phyloP scores from a whole-genome alignment of 2,888 invertebrate genomes.

The Deroplatys truncata region DNA sequence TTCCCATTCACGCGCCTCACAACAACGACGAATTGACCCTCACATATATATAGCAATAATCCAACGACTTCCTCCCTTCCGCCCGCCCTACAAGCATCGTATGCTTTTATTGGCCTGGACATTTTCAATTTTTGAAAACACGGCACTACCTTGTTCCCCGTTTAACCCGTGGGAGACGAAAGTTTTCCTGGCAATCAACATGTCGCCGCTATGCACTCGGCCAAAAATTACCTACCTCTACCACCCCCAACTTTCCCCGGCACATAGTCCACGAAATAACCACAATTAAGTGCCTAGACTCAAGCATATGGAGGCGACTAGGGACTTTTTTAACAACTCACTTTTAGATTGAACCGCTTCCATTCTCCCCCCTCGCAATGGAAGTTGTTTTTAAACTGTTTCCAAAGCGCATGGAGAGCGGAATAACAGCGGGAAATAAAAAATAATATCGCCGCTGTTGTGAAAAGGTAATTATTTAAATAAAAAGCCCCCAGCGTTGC shows the following conservation, averaged over 20 bases:
- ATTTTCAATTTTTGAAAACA: conserved; percentile 32
- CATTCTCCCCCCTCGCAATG: not conserved
- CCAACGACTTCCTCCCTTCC: not conserved
- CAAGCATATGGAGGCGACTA: not conserved
- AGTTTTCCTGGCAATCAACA: conserved; percentile 9
- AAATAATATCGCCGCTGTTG: not conserved
- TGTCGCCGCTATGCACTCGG: not conserved
- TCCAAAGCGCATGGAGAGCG: not conserved
- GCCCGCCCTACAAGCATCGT: conserved; percentile 9
- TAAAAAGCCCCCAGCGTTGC: not conserved
- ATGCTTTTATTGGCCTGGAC: conserved; percentile 24
- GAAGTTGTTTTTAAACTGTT: not conserved
- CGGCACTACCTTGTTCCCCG: conserved; percentile 22
- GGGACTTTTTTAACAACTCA: not conserved
- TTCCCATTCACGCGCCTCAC: not conserved
- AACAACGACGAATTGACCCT: not conserved
- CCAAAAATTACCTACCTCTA: not conserved
- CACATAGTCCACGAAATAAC: not conserved
- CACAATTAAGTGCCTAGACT: conserved; percentile 1
- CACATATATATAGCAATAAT: not conserved
- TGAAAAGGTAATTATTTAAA: not conserved
- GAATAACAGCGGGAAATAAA: not conserved
- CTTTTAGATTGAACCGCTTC: not conserved
- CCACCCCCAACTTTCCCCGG: not conserved
- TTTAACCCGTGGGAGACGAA: conserved; percentile 15